Evolutionary conservation across 2,888 invertebrate species (phyloP).

Genomic region (Netelia fuscicornis): DNA sequence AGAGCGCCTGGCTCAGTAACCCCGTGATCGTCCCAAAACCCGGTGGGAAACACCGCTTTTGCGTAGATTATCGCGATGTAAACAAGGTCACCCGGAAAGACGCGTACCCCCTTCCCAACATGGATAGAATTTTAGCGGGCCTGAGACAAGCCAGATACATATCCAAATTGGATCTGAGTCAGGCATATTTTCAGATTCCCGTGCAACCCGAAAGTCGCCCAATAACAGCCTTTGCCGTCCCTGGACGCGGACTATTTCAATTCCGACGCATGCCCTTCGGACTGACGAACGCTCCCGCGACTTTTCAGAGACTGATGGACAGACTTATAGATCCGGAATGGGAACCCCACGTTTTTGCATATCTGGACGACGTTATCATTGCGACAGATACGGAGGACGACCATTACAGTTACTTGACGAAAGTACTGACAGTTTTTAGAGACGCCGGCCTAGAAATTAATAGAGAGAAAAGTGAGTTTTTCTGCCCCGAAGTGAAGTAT

Average conservation of each 20-base stretch:
- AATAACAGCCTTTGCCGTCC: constrained; percentile 24
- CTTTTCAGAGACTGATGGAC: constrained; percentile 24
- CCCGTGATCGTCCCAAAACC: background rate
- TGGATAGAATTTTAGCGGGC: background rate
- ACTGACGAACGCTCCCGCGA: constrained; percentile 42
- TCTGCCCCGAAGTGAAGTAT: constrained; percentile 65
- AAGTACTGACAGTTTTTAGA: background rate
- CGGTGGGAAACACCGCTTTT: background rate
- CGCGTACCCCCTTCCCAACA: background rate
- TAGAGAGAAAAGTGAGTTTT: constrained; percentile 40
- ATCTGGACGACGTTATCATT: constrained; percentile 3
- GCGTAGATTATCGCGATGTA: background rate
- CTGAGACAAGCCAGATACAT: background rate
- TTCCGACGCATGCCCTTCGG: constrained; percentile 46
- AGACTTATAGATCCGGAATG: background rate
- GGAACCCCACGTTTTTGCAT: constrained; percentile 15
- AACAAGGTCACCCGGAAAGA: background rate
- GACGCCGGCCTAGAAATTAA: constrained; percentile 22
- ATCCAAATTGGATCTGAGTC: background rate
- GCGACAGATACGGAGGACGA: background rate
- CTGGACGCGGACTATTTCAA: constrained; percentile 9
- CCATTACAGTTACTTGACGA: background rate
- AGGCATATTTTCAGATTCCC: background rate
- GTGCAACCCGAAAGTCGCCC: background rate
- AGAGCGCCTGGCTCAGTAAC: background rate